These are phyloP conservation scores for Muscicapa adusta DNA, from an alignment of 2,113 vertebrate species.

Conservation along the genomic window DNA sequence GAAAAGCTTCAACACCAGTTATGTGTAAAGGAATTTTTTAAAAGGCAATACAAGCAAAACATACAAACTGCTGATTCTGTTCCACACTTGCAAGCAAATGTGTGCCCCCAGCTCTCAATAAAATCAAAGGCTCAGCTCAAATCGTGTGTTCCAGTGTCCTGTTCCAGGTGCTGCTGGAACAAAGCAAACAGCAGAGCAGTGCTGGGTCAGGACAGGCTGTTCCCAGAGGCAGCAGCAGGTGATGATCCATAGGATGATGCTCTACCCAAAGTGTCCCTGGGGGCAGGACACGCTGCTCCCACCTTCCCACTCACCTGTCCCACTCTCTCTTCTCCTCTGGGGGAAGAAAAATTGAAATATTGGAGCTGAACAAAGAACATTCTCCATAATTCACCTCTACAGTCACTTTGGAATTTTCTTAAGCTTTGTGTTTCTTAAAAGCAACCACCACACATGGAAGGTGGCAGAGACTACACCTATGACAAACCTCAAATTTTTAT, in stretches of 20 bases:
- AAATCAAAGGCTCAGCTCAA: background rate
- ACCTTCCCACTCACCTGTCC: background rate
- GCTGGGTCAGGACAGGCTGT: background rate
- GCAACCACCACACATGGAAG: background rate
- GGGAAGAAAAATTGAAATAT: background rate
- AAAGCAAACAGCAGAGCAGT: background rate
- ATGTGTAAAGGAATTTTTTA: background rate
- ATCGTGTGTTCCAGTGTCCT: background rate
- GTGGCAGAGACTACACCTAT: background rate
- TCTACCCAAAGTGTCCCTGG: background rate
- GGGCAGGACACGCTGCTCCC: background rate
- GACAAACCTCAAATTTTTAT: background rate
- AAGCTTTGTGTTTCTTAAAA: background rate
- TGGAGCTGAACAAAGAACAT: background rate
- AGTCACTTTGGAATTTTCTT: background rate
- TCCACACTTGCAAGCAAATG: background rate
- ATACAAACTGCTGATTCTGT: background rate
- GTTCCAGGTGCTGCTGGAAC: rapidly evolving
- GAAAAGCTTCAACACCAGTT: background rate
- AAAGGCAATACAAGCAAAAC: background rate
- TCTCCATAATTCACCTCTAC: background rate
- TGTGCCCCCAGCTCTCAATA: background rate
- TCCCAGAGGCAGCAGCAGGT: background rate
- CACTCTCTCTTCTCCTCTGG: background rate
- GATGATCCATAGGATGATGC: rapidly evolving